phyloP scores from a whole-genome alignment of 2,888 invertebrate genomes.

The Horisme vitalbata region DNA sequence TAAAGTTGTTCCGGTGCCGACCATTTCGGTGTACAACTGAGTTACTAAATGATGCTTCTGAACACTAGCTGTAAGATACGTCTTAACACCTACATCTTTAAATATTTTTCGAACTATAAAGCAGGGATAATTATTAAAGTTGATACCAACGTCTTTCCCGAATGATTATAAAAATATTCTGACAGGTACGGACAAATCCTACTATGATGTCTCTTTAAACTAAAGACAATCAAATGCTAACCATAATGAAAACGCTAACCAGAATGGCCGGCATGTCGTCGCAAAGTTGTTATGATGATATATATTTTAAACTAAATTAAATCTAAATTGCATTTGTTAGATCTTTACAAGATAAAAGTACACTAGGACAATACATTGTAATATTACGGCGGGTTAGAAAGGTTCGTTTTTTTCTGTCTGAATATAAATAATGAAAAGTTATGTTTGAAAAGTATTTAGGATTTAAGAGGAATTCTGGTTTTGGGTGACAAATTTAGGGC shows the following conservation, averaged over 20 bases:
- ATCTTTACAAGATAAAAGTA: conserved; percentile 11
- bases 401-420: neutral
- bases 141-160: no score
- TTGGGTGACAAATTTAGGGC: neutral
- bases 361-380: conserved; percentile 16
- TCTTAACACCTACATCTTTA: no score
- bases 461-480: conserved; percentile 9
- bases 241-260: neutral
- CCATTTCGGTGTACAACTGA: no score
- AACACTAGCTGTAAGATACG: no score
- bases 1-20: no score
- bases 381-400: conserved; percentile 6
- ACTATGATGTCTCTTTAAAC: neutral
- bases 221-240: no score
- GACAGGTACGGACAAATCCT: no score
- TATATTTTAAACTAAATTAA: neutral
- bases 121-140: neutral
- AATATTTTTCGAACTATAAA: neutral
- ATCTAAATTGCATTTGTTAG: conserved; percentile 6
- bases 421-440: conserved; percentile 4
- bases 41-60: no score
- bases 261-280: neutral
- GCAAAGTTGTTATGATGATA: conserved; percentile 4
- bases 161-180: no score
- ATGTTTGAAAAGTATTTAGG: conserved; percentile 12